Base-by-base conservation (phyloP, 2,113 vertebrate genomes). In the Callionymus lyra region DNA sequence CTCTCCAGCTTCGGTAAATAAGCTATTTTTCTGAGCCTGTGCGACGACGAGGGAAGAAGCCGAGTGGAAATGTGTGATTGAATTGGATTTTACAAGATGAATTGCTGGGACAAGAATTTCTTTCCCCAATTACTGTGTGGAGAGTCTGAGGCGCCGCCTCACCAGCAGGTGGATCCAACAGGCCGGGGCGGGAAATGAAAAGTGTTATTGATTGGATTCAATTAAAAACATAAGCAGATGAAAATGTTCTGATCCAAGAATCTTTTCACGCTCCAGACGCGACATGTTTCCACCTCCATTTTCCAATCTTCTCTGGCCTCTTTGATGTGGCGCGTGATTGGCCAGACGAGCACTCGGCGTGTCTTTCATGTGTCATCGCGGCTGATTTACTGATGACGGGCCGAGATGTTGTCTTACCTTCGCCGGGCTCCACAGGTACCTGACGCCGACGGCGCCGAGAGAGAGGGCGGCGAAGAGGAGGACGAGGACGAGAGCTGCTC, bases 41-140 rank as follows among this genome's bases (percentile, higher is more conserved):
- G 55, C 72, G 65, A 62, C 63, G 63, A 50, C 55, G 33, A 41
- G 52, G 48, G 41, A 63, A 55, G 46, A 38, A 59, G 47, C 40
- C 27, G 55, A 70, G 61, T 48, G 65, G 70, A 74, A 74, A 66
- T 54, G 53, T 54, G 61, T 68, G 73, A 82, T 59, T 74, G 68
- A 69, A 79, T 74, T 71, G 73, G 69, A 81, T 83, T 82, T 79
- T 57, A 68, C 55, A 77, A 80, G 79, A 82, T 74, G 55, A 77
- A 79, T 77, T 68, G 71, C 60, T 48, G 38, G 56, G 66, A 74
- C 68, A 71, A 68, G 66, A 76, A 65, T 72, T 80, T 76, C 65
- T 75, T 27, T 27, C 21, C 65, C 72, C 73, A 76, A 77, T 81
- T 78, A 80, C 64, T 68, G 56, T 32, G 63, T 56, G 44, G 61